Evolutionary conservation across 2,797 vertebrate genomes (phyloP), one percentile per base, ranked within the genome.

Genomic region (Melanotaenia maccullochi): DNA sequence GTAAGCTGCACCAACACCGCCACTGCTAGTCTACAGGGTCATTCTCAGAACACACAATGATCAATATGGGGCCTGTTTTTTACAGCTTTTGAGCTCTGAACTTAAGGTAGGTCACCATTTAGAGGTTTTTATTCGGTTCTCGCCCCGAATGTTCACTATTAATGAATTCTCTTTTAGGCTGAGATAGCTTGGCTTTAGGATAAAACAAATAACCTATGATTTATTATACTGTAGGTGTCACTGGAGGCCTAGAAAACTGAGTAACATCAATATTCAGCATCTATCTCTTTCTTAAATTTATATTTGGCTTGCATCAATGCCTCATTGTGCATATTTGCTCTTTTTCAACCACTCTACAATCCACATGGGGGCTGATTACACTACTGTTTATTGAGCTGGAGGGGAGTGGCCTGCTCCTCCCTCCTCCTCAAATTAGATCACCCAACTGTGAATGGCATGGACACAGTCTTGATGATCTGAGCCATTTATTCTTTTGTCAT

Each of bases 351-450:
- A 36, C 70, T 75, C 58, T 67, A n/a, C 56, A 38, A 64, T 68
- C 79, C 83, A 87, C 87, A 89, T 81, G 81, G 78, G 18, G 75
- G 75, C 65, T 68, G 79, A 71, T 79, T 88, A 80, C 69, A 55
- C 71, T 71, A 78, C 8, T 87, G 87, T 85, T 85, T 84, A 83
- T 77, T 79, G 82, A 77, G 78, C 71, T 78, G 69, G 44, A 86
- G 84, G 82, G 87, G 90, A 82, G 87, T 87, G 85, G 79, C 78
- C 75, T 75, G 58, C 42, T 58, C 75, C 79, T 20, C 60, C 62
- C 71, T 59, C 67, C 63, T 28, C 60, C 73, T 69, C 36, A 85
- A 80, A 90, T 90, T 86, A 88, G 81, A 91, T 88, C 84, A 88
- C 58, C 85, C 80, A 68, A 59, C 76, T 80, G 77, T 84, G 82